phyloP scores from a whole-genome alignment of 2,113 vertebrate genomes.

The Sterrhoptilus dennistouni region DNA sequence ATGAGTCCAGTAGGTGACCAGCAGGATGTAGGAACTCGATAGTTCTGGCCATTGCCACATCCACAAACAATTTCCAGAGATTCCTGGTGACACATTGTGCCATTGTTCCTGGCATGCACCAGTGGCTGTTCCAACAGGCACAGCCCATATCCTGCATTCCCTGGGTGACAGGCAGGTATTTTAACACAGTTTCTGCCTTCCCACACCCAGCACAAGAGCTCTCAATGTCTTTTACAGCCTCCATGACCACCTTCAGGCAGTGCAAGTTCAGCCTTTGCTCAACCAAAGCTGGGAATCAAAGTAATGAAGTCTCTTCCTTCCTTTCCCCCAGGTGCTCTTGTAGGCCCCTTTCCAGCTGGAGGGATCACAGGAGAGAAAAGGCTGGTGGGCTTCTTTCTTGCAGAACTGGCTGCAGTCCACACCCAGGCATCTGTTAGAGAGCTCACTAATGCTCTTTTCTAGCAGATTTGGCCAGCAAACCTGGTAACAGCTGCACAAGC shows the following conservation, averaged over 20 bases:
- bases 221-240: background rate
- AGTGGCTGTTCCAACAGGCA: background rate
- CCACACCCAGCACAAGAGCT: fast-evolving
- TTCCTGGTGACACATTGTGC: too few relatives aligned
- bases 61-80: background rate
- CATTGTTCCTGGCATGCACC: fast-evolving
- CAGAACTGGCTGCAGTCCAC: slow-evolving; percentile 2
- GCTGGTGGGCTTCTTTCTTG: background rate
- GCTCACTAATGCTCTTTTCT: background rate
- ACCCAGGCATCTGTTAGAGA: background rate
- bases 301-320: background rate
- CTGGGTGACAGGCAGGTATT: background rate
- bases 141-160: background rate
- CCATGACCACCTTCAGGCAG: fast-evolving
- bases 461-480: background rate
- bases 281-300: background rate
- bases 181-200: background rate
- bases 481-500: slow-evolving; percentile 22
- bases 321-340: background rate
- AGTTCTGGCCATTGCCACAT: background rate
- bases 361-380: background rate
- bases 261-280: background rate
- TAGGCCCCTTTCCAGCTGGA: background rate
- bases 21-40: background rate
- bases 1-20: too few relatives aligned